These are phyloP conservation scores for Lemur catta DNA, from an alignment of 2,797 vertebrate genomes.

Conservation along the genomic window DNA sequence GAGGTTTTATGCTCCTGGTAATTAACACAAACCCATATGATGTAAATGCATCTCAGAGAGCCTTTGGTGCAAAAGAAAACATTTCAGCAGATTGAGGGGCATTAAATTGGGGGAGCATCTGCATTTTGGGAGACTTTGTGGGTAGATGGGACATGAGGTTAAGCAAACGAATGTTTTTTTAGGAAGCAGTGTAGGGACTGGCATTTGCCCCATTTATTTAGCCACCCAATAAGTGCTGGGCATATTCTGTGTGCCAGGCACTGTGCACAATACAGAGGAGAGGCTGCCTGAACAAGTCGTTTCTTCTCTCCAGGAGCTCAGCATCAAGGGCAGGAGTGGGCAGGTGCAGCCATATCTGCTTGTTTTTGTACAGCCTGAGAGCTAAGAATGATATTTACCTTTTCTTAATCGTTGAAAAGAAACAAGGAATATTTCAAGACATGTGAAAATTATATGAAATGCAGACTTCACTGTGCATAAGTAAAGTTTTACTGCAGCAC, in stretches of 20 bases:
- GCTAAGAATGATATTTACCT: neutral
- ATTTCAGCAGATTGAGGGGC: neutral
- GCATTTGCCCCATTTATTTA: neutral
- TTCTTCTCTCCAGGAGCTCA: neutral
- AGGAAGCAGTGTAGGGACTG: neutral
- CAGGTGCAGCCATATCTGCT: neutral
- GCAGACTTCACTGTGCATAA: neutral
- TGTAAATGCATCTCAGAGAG: neutral
- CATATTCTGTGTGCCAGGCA: rapidly evolving
- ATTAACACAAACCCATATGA: neutral
- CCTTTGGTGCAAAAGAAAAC: neutral
- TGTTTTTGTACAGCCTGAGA: neutral
- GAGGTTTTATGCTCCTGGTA: neutral
- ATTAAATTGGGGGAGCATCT: neutral
- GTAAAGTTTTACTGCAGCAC: neutral
- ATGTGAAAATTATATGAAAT: neutral
- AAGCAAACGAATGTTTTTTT: neutral
- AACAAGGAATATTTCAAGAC: neutral
- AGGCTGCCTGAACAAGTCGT: neutral
- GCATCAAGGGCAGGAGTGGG: no score
- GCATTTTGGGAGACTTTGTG: neutral
- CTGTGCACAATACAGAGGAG: neutral
- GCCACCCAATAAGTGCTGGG: neutral
- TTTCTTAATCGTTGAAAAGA: neutral
- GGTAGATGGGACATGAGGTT: neutral